phyloP scores from a whole-genome alignment of 2,113 vertebrate species.

The Rhabdomys dilectus region DNA sequence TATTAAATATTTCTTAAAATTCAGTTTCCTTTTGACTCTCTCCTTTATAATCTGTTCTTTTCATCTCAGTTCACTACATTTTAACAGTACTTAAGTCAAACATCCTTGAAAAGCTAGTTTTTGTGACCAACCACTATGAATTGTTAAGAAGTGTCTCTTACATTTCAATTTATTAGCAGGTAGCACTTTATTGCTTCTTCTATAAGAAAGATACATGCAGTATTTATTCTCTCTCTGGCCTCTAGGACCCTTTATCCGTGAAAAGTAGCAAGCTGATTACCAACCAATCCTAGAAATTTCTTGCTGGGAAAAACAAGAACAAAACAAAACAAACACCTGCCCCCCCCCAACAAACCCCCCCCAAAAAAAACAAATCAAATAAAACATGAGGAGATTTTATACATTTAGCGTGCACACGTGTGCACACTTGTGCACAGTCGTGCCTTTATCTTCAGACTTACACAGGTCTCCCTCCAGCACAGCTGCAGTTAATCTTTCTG shows the following conservation, averaged over 20 bases:
- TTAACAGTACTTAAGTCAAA: slow-evolving; percentile 36
- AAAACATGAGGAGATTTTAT: background rate
- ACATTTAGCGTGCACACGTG: background rate
- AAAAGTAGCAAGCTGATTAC: slow-evolving; percentile 44
- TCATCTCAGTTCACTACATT: slow-evolving; percentile 36
- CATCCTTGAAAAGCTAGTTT: slow-evolving; percentile 21
- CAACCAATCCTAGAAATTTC: slow-evolving; percentile 32
- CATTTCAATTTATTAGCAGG: slow-evolving; percentile 55
- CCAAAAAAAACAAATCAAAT: background rate
- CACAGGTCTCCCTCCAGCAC: background rate
- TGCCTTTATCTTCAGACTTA: background rate
- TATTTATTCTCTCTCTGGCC: slow-evolving; percentile 57
- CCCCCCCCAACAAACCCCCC: too few relatives aligned
- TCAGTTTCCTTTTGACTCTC: background rate
- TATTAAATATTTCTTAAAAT: slow-evolving; percentile 58
- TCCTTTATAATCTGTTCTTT: slow-evolving; percentile 32
- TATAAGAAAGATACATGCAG: slow-evolving; percentile 29
- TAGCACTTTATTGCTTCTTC: slow-evolving; percentile 55
- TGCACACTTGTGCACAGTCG: background rate
- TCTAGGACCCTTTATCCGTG: slow-evolving; percentile 42
- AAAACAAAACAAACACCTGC: too few relatives aligned
- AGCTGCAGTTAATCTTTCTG: background rate
- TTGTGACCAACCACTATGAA: slow-evolving; percentile 32
- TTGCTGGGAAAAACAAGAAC: background rate
- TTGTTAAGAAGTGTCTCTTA: slow-evolving; percentile 51